Percentiles rank a stretch among this genome's conserved stretches.
Evolutionary conservation across 2,888 invertebrate species (phyloP).

Genomic region (Aspidiotus rigidus): DNA sequence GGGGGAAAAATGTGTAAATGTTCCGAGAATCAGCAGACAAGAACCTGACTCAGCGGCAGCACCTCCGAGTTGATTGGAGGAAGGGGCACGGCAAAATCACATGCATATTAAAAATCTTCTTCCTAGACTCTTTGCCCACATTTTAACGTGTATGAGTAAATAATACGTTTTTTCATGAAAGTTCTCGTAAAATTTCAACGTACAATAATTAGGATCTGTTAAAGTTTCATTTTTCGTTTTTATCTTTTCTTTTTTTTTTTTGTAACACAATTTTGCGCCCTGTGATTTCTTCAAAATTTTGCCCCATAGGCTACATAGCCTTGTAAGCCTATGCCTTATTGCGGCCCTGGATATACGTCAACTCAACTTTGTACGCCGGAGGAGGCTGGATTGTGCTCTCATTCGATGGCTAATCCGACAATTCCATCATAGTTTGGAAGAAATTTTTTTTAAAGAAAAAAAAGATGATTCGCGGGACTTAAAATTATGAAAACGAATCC

Average conservation of each 20-base stretch:
- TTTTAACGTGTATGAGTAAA: not conserved
- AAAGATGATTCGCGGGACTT: too few relatives aligned
- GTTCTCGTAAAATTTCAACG: not conserved
- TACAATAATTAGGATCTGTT: not conserved
- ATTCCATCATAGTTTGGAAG: too few relatives aligned
- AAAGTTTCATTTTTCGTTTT: not conserved
- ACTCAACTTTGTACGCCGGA: too few relatives aligned
- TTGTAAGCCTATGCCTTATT: too few relatives aligned
- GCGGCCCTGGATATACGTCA: too few relatives aligned
- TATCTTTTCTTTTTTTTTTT: not conserved
- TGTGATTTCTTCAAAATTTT: not conserved
- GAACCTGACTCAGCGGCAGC: not conserved
- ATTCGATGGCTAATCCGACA: too few relatives aligned
- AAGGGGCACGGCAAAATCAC: not conserved
- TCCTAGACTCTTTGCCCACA: not conserved
- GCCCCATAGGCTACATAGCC: not conserved
- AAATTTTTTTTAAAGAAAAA: too few relatives aligned
- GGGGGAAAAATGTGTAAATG: not conserved
- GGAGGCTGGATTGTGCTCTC: too few relatives aligned
- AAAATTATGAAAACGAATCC: too few relatives aligned
- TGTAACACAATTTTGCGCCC: too few relatives aligned
- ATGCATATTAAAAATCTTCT: not conserved
- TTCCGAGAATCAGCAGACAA: not conserved
- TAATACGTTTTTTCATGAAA: not conserved
- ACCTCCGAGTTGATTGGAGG: not conserved